A percentile compares a stretch with the other conserved stretches of the same genome.
Evolutionary conservation across 2,113 vertebrate species (phyloP).

Genomic region (Tetrao urogallus): DNA sequence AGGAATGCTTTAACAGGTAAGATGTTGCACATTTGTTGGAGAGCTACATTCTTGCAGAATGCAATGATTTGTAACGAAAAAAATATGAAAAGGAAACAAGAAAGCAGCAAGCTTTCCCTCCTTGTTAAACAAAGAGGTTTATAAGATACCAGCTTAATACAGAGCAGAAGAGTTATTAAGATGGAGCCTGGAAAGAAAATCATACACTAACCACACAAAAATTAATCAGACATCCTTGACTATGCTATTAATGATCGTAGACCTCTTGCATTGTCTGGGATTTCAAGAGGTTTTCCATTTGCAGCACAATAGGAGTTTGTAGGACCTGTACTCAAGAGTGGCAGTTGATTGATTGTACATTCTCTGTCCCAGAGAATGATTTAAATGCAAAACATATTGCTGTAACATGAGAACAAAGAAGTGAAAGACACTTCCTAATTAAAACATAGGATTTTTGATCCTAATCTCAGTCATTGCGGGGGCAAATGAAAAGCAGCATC

Average conservation of each 20-base stretch:
- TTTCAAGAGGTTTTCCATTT: slow-evolving; percentile 43
- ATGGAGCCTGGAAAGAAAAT: slow-evolving; percentile 15
- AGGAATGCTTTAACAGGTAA: not conserved
- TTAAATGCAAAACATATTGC: slow-evolving; percentile 58
- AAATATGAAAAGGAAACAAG: not conserved
- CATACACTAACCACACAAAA: not conserved
- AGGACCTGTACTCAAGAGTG: slow-evolving; percentile 36
- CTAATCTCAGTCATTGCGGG: slow-evolving; percentile 7
- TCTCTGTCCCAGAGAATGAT: not conserved
- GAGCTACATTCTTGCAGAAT: not conserved
- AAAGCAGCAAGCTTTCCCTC: not conserved
- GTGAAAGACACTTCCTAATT: slow-evolving; percentile 50
- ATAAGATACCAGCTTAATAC: not conserved
- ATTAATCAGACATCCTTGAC: slow-evolving; percentile 41
- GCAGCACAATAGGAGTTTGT: slow-evolving; percentile 16
- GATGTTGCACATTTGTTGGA: not conserved
- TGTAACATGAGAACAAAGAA: slow-evolving; percentile 33
- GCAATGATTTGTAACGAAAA: not conserved
- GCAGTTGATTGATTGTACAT: slow-evolving; percentile 44
- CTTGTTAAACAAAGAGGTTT: not conserved
- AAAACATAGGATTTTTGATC: slow-evolving; percentile 37
- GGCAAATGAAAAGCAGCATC: slow-evolving; percentile 3
- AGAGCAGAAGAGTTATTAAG: not conserved
- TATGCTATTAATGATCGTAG: slow-evolving; percentile 38
- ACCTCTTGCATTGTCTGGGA: slow-evolving; percentile 9